Conservation (phyloP, 2,888 invertebrate genomes). For the Chloromyia formosa region DNA sequence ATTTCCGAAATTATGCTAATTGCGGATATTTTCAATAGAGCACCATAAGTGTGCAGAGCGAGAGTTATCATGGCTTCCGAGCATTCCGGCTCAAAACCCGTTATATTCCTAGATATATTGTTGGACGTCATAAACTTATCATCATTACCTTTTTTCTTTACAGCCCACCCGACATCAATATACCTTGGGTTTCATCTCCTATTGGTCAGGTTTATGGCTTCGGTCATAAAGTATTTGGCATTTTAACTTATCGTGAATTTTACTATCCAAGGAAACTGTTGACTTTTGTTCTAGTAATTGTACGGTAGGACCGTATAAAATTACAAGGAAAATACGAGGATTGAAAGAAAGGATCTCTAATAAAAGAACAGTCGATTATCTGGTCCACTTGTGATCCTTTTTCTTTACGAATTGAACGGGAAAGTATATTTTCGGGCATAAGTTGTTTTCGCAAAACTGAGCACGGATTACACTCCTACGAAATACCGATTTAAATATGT, state of each 20-base stretch:
- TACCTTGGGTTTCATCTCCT: no score
- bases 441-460: conserved; percentile 26
- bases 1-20: conserved; percentile 41
- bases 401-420: background rate
- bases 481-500: no score
- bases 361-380: background rate
- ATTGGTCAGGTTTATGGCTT: no score
- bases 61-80: background rate
- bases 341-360: background rate
- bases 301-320: conserved; percentile 33
- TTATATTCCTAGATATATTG: conserved; percentile 32
- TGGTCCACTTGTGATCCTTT: conserved; percentile 28
- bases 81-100: conserved; percentile 14
- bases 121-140: conserved; percentile 40
- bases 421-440: background rate
- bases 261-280: conserved; percentile 3
- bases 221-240: background rate
- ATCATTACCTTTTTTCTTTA: conserved; percentile 37
- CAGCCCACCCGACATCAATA: background rate
- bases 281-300: conserved; percentile 33
- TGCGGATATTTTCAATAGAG: conserved; percentile 26
- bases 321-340: conserved; percentile 24
- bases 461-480: conserved; percentile 5
- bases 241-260: conserved; percentile 39
- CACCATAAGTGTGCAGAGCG: conserved; percentile 17